Conservation (phyloP, 2,797 vertebrate species). For the Scolopax bukidnonensis region DNA sequence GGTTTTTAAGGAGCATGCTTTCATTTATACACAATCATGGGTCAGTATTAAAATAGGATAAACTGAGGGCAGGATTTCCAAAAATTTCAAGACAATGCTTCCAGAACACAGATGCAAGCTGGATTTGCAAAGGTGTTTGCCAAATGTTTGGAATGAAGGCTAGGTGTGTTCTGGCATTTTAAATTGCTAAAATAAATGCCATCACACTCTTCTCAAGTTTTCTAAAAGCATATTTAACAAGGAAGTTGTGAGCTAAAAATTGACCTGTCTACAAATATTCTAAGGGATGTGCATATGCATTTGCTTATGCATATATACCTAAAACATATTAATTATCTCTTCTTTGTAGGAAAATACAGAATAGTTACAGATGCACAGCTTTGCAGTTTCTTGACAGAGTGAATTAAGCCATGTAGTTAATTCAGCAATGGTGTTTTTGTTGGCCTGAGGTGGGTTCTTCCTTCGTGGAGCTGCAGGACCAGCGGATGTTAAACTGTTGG, state of each 20-base stretch:
- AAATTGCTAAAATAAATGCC: background rate
- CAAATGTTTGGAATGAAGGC: background rate
- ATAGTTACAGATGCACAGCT: background rate
- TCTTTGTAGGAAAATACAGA: background rate
- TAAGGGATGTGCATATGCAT: accelerated
- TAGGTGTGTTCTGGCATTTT: background rate
- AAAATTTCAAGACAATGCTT: background rate
- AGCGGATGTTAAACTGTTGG: constrained; percentile 37
- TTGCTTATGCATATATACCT: background rate
- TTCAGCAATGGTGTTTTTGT: constrained; percentile 10
- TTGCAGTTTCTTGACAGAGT: background rate
- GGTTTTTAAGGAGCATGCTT: background rate
- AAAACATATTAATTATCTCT: background rate
- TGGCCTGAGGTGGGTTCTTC: constrained; percentile 1
- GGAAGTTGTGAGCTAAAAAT: background rate
- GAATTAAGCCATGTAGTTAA: background rate
- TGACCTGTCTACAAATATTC: background rate
- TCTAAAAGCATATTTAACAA: background rate
- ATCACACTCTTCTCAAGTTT: background rate
- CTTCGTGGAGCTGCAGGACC: background rate
- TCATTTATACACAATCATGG: background rate
- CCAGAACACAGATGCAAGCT: background rate
- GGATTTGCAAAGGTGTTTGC: background rate
- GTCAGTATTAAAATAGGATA: background rate
- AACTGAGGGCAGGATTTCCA: background rate